Evolutionary conservation across 2,797 vertebrate genomes (phyloP), one percentile per base, ranked within the genome.

Genomic region (Alauda arvensis): DNA sequence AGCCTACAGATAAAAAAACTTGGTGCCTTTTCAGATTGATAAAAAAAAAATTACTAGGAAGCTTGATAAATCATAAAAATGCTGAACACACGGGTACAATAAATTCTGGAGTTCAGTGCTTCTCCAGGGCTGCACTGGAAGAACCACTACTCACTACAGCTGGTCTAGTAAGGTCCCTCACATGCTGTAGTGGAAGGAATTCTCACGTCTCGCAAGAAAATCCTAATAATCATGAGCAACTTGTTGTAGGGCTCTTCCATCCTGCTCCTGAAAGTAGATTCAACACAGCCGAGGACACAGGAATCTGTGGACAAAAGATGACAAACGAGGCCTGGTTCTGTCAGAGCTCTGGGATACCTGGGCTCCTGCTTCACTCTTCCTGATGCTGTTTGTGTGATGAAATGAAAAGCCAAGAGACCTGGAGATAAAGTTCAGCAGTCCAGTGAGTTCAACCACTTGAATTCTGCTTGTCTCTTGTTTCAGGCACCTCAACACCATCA

Each of bases 121-220:
- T 70, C 14, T 78, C 57, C 78, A 67, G 19, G 4, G 9, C 13
- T 62, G 12, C 33, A 39, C 6, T 48, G 33, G 18, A 89, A 87
- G 53, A 63, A 43, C 12, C 23, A 21, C 15, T 42, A 18, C 12
- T 9, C 34, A 29, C 29, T 81, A 9, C 0, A 0, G 8, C 0
- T 55, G 10, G 28, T 21, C 8, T 16, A 42, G 16, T 12, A 71
- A 83, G 18, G 26, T 16, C 25, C 6, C 12, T 88, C 57, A 43
- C 15, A 62, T 19, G 8, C 18, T 71, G 25, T 15, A 67, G 28
- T 28, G 10, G 40, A 79, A 88, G 37, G 18, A 85, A 4, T 65
- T 75, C 16, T 82, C 8, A 43, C 23, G 2, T 70, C 12, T 87
- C 31, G 8, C 19, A 60, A 77, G 61, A 79, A 91, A 82, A 79